Evolutionary conservation across 2,797 vertebrate genomes (phyloP).

Genomic region (Microchirus variegatus): DNA sequence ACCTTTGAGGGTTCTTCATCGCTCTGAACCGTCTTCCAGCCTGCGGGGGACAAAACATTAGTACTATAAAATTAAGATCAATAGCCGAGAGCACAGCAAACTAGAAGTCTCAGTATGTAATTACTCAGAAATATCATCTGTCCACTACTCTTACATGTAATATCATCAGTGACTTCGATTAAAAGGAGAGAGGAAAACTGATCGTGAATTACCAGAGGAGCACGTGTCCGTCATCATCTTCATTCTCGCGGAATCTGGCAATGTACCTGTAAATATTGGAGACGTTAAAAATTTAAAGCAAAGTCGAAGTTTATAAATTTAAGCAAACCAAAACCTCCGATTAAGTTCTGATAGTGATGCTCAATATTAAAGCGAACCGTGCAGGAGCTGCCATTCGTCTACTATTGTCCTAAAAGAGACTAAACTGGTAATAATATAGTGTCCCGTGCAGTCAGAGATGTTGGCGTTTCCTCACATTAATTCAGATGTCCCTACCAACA

Average conservation of each 20-base stretch:
- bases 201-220: background rate
- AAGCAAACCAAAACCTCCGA: too few relatives aligned
- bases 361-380: background rate
- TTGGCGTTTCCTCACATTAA: constrained; percentile 79
- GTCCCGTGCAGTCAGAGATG: constrained; percentile 72
- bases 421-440: accelerated
- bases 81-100: accelerated
- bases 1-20: constrained; percentile 2
- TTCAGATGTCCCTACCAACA: constrained; percentile 89
- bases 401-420: too few relatives aligned
- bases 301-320: too few relatives aligned
- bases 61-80: accelerated
- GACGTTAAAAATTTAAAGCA: too few relatives aligned
- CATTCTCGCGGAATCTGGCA: background rate
- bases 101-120: constrained; percentile 83
- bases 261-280: background rate
- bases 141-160: constrained; percentile 92
- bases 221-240: background rate
- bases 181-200: accelerated
- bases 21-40: accelerated
- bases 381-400: background rate
- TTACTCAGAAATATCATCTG: constrained; percentile 92
- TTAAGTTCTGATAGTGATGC: too few relatives aligned
- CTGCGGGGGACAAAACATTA: constrained; percentile 3
- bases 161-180: constrained; percentile 75